Evolutionary conservation across 1,140 invertebrate species (phyloP).

Genomic region (Rhopalosiphum padi): DNA sequence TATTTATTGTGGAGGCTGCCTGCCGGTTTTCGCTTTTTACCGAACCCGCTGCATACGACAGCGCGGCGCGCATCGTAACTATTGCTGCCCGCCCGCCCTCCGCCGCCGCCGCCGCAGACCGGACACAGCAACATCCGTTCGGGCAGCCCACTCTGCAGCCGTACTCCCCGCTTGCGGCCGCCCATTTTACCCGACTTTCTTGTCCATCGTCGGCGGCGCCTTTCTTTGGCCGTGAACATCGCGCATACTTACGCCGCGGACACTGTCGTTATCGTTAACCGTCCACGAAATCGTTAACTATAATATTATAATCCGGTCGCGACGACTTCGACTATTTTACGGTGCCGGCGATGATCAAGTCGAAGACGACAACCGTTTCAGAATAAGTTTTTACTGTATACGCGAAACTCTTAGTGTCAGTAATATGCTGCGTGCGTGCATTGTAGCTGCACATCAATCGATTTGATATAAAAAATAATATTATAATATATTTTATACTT

Average conservation of each 20-base stretch:
- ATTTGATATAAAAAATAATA: not conserved
- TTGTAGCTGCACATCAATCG: not conserved
- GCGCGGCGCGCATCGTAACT: not conserved
- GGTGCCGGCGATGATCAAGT: not conserved
- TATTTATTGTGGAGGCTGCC: conserved; percentile 40
- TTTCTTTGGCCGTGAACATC: conserved; percentile 53
- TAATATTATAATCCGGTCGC: not conserved
- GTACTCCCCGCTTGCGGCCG: not conserved
- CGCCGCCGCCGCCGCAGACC: conserved; percentile 28
- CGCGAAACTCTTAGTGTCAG: not conserved
- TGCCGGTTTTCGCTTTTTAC: conserved; percentile 50
- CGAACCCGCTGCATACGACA: not conserved
- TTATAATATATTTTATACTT: not conserved
- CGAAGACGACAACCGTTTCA: not conserved
- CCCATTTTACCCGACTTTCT: conserved; percentile 41
- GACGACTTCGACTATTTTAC: not conserved
- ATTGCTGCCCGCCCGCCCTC: not conserved
- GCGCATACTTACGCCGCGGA: not conserved
- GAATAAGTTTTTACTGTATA: not conserved
- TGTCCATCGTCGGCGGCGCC: not conserved
- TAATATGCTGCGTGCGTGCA: not conserved
- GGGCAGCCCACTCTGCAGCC: not conserved
- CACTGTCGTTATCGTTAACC: not conserved
- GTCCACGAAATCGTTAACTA: conserved; percentile 12
- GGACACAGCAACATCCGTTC: conserved; percentile 46